These are phyloP conservation scores for Trichonephila clavipes DNA, from an alignment of 1,140 invertebrate species.

Conservation along the genomic window DNA sequence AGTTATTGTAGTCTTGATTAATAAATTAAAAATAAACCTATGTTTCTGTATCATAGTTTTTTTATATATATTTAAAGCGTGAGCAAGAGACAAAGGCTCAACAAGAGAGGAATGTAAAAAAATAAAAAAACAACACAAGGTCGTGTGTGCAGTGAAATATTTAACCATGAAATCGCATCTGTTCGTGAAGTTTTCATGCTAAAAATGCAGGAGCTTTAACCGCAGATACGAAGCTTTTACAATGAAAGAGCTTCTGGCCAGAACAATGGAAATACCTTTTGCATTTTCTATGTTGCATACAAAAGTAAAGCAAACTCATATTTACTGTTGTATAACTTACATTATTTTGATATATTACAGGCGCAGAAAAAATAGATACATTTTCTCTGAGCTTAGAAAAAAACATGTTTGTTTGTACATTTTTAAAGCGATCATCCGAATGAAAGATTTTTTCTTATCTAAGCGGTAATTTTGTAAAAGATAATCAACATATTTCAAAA, in stretches of 20 bases:
- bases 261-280: conserved; percentile 12
- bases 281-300: neutral
- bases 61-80: neutral
- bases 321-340: neutral
- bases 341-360: neutral
- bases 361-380: neutral
- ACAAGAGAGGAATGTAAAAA: neutral
- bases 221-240: neutral
- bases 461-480: no score
- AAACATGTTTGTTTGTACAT: neutral
- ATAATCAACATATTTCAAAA: no score
- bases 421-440: no score
- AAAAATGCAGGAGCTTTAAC: neutral
- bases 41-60: neutral
- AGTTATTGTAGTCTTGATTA: no score
- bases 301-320: neutral
- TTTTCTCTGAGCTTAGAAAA: neutral
- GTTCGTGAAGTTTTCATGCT: neutral
- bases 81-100: neutral
- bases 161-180: neutral
- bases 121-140: neutral
- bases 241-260: neutral
- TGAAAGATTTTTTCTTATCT: no score
- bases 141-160: neutral
- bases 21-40: neutral